phyloP scores from a whole-genome alignment of 2,113 vertebrate genomes.

The Coryphaenoides rupestris region DNA sequence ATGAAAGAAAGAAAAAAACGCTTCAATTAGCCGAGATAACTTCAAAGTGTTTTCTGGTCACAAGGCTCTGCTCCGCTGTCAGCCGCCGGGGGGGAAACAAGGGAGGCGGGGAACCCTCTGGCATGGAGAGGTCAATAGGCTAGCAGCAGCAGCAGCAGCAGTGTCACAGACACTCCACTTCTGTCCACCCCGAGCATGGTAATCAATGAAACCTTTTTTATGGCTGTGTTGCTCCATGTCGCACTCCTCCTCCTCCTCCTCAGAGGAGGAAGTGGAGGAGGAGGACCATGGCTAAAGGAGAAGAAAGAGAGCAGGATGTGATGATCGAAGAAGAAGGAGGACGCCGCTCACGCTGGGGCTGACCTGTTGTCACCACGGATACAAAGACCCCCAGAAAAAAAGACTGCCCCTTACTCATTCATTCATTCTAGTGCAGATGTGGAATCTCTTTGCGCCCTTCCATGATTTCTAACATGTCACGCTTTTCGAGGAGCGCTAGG shows the following conservation, averaged over 20 bases:
- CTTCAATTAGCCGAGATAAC: conserved; percentile 42
- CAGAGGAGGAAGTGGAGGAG: background rate
- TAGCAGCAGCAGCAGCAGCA: conserved; percentile 47
- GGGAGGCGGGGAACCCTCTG: conserved; percentile 39
- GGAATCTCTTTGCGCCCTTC: no score
- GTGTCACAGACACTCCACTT: conserved; percentile 38
- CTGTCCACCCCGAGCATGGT: conserved; percentile 9
- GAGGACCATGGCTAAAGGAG: no score
- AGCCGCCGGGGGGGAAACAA: conserved; percentile 24
- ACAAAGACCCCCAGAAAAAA: no score
- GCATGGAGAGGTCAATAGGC: conserved; percentile 40
- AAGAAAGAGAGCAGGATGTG: no score
- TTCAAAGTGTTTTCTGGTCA: conserved; percentile 57
- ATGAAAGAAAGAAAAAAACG: conserved; percentile 13
- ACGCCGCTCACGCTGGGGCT: no score
- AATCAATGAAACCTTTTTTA: conserved; percentile 59
- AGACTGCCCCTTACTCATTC: no score
- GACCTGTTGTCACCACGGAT: no score
- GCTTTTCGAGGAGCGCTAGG: no score
- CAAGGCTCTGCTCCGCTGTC: no score
- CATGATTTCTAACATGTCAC: no score
- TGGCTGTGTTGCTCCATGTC: conserved; percentile 32
- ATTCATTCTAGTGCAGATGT: no score
- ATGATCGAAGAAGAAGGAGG: no score
- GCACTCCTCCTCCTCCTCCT: background rate